Evolutionary conservation across 2,113 vertebrate genomes (phyloP).

Genomic region (Ahaetulla prasina): DNA sequence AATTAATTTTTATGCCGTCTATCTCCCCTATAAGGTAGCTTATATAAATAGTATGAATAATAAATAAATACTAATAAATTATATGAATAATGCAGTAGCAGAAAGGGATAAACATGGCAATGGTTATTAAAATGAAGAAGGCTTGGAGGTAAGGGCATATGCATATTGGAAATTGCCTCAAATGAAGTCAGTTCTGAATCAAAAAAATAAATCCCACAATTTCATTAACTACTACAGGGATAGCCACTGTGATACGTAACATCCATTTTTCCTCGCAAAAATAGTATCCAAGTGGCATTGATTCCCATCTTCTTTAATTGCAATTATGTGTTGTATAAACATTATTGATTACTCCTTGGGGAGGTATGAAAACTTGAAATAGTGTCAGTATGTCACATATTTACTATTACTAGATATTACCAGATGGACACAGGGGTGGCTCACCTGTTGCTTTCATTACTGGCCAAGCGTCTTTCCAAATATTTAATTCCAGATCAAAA

Average conservation of each 20-base stretch:
- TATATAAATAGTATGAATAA: background rate
- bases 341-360: background rate
- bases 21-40: background rate
- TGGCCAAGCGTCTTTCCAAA: background rate
- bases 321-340: background rate
- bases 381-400: background rate
- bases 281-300: background rate
- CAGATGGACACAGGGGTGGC: background rate
- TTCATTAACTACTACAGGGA: background rate
- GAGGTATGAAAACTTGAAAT: background rate
- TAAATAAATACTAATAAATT: background rate
- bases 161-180: background rate
- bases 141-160: background rate
- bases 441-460: background rate
- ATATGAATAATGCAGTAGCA: background rate
- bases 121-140: background rate
- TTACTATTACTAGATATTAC: background rate
- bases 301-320: background rate
- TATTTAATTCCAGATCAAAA: background rate
- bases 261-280: background rate
- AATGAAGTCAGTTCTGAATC: background rate
- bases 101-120: background rate
- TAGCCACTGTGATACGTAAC: background rate
- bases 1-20: background rate
- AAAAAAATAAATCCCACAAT: background rate